Evolutionary conservation across 2,113 vertebrate genomes (phyloP).

Genomic region (Heloderma charlesbogerti): DNA sequence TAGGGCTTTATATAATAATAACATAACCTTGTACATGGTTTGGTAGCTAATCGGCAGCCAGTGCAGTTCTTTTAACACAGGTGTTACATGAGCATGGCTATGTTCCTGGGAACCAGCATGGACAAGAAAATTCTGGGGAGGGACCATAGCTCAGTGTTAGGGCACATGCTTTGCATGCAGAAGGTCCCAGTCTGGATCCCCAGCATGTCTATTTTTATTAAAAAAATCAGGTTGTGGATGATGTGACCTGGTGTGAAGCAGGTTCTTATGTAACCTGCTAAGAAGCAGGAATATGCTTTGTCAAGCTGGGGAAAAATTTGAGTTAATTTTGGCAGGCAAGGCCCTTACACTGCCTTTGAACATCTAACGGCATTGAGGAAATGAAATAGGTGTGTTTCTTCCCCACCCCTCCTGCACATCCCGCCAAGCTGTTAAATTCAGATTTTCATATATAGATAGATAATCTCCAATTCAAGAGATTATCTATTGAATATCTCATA

Average conservation of each 20-base stretch:
- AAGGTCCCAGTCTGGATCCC: too few species aligned
- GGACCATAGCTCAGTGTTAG: neutral
- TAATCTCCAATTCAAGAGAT: slow-evolving; percentile 12
- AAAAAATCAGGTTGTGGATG: neutral
- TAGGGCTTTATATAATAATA: too few species aligned
- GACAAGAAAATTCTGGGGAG: slow-evolving; percentile 40
- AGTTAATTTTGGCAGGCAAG: neutral
- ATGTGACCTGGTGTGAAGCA: neutral
- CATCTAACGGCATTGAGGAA: neutral
- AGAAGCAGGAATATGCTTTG: slow-evolving; percentile 29
- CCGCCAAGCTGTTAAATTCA: neutral
- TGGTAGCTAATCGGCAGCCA: too few species aligned
- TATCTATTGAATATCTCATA: neutral
- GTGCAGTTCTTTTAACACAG: too few species aligned
- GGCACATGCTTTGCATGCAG: neutral
- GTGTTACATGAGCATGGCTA: too few species aligned
- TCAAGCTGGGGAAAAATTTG: slow-evolving; percentile 10
- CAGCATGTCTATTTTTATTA: neutral
- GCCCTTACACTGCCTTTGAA: slow-evolving; percentile 38
- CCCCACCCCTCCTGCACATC: neutral
- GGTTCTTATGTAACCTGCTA: slow-evolving; percentile 9
- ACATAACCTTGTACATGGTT: too few species aligned
- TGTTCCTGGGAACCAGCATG: neutral
- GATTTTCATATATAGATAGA: neutral
- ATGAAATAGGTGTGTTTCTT: neutral